A percentile compares a stretch with the other conserved stretches of the same genome.
Evolutionary conservation across 2,113 vertebrate species (phyloP).

Genomic region (Protomyctophum bolini): DNA sequence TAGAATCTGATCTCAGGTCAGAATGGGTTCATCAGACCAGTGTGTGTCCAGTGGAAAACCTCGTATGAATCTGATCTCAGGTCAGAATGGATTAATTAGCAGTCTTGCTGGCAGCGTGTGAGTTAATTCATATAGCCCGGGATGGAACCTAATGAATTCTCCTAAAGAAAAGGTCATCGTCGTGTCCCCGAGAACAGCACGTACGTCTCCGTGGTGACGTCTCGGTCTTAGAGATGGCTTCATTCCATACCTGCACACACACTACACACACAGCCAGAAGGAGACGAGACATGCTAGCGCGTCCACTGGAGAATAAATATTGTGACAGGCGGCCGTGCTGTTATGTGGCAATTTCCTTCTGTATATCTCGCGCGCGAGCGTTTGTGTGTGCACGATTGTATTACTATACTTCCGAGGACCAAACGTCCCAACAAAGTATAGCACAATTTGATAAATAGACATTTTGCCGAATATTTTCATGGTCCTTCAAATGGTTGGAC

Average conservation of each 20-base stretch:
- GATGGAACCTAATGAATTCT: slow-evolving; percentile 35
- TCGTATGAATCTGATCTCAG: too few species aligned
- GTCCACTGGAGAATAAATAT: slow-evolving; percentile 45
- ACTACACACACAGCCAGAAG: neutral
- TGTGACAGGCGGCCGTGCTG: slow-evolving; percentile 18
- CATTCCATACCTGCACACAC: neutral
- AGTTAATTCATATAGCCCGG: slow-evolving; percentile 48
- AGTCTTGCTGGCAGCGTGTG: slow-evolving; percentile 34
- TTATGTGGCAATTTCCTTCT: slow-evolving; percentile 21
- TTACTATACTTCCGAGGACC: too few species aligned
- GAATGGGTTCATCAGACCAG: too few species aligned
- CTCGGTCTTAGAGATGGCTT: neutral
- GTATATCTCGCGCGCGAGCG: neutral
- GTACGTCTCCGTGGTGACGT: slow-evolving; percentile 7
- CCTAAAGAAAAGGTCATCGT: slow-evolving; percentile 28
- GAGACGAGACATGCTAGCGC: slow-evolving; percentile 1
- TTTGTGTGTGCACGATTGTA: neutral
- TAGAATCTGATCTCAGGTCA: too few species aligned
- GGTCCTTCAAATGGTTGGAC: neutral
- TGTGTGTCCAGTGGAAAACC: too few species aligned
- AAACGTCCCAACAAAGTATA: too few species aligned
- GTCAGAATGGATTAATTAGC: slow-evolving; percentile 43
- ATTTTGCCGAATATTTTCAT: too few species aligned
- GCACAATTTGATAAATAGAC: too few species aligned
- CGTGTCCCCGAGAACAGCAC: slow-evolving; percentile 23